Evolutionary conservation across 2,113 vertebrate species (phyloP).

Genomic region (Oxyura jamaicensis): DNA sequence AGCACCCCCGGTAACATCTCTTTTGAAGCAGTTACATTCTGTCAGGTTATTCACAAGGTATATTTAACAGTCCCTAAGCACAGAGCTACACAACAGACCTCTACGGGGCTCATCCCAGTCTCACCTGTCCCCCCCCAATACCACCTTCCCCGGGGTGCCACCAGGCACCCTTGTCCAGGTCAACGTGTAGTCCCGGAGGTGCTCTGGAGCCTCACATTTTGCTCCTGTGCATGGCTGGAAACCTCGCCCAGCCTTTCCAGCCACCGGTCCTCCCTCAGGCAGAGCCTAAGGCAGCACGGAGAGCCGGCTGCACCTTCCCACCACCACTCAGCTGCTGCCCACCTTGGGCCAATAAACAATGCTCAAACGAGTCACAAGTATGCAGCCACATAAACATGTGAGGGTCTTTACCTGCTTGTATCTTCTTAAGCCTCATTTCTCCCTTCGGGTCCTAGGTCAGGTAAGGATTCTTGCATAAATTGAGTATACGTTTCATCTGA

Average conservation of each 20-base stretch:
- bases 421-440: not conserved
- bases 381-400: not conserved
- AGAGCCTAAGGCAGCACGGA: not conserved
- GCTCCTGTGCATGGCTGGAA: not conserved
- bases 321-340: not conserved
- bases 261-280: not conserved
- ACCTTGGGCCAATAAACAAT: not conserved
- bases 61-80: slow-evolving; percentile 26
- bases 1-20: not conserved
- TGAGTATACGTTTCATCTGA: not conserved
- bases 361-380: not conserved
- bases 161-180: not conserved
- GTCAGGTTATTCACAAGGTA: not conserved
- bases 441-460: fast-evolving
- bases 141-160: not conserved
- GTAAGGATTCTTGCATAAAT: not conserved
- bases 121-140: not conserved
- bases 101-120: not conserved
- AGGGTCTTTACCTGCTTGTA: not conserved
- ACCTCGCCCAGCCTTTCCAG: not conserved
- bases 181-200: not conserved
- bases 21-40: slow-evolving; percentile 17
- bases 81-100: not conserved
- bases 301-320: not conserved
- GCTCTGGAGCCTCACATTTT: not conserved